A percentile compares a stretch with the other conserved stretches of the same genome.
These are phyloP conservation scores for Tolypeutes matacus DNA, from an alignment of 2,797 vertebrate species.

Conservation along the genomic window DNA sequence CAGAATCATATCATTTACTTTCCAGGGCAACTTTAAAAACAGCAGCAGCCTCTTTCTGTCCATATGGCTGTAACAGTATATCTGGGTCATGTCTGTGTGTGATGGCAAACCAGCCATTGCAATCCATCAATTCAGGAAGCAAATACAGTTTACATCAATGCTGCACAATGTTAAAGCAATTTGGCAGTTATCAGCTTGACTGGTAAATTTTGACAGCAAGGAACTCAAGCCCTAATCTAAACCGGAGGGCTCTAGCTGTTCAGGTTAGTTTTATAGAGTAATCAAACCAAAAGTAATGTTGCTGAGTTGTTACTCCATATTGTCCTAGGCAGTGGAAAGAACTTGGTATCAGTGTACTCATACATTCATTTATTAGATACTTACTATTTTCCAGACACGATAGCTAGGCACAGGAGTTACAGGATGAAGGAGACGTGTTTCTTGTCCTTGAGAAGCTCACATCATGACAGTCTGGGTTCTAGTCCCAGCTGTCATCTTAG, in stretches of 20 bases:
- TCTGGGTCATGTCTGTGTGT: slow-evolving; percentile 49
- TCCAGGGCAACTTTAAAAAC: slow-evolving; percentile 76
- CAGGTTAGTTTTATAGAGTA: background rate
- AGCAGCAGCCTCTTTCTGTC: slow-evolving; percentile 57
- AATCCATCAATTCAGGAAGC: background rate
- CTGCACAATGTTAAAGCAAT: background rate
- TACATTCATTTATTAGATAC: slow-evolving; percentile 64
- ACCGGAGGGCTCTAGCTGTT: background rate
- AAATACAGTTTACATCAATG: background rate
- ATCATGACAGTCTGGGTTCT: background rate
- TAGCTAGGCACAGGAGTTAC: background rate
- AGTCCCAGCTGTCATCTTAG: background rate
- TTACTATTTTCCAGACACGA: slow-evolving; percentile 55
- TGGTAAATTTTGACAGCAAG: slow-evolving; percentile 22
- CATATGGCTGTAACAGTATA: slow-evolving; percentile 58
- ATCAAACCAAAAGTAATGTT: background rate
- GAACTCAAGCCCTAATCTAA: background rate
- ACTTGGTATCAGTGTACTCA: background rate
- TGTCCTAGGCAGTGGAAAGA: slow-evolving; percentile 58
- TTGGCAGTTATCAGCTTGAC: background rate
- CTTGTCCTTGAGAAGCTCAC: background rate
- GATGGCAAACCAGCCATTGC: background rate
- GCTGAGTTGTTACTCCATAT: background rate
- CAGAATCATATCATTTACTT: slow-evolving; percentile 69
- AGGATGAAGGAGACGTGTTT: background rate